Evolutionary conservation across 1,140 invertebrate genomes (phyloP).

Genomic region (Sinonovacula constricta): DNA sequence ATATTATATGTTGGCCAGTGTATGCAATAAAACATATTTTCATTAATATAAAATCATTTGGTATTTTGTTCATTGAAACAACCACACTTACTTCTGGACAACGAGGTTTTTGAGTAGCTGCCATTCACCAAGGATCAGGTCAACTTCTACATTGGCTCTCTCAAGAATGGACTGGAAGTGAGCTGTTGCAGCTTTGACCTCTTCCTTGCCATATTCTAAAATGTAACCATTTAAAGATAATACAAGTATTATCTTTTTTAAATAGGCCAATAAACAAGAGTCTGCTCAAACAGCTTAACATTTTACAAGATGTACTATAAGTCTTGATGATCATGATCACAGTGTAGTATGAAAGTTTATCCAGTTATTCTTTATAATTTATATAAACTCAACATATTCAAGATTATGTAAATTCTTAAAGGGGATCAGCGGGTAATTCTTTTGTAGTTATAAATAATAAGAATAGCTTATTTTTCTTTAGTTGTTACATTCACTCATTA

Average conservation of each 20-base stretch:
- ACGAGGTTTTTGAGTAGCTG: slow-evolving; percentile 23
- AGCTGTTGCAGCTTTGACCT: slow-evolving; percentile 4
- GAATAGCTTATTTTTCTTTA: too few species aligned
- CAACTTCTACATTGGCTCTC: slow-evolving; percentile 9
- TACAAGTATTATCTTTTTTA: neutral
- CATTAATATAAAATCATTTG: neutral
- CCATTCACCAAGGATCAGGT: slow-evolving; percentile 27
- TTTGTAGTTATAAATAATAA: too few species aligned
- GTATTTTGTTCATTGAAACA: neutral
- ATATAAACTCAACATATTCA: too few species aligned
- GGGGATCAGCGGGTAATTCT: too few species aligned
- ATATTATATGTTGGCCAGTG: neutral
- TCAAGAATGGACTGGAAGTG: slow-evolving; percentile 16
- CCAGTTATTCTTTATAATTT: too few species aligned
- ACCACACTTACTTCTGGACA: slow-evolving; percentile 23
- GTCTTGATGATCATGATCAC: too few species aligned
- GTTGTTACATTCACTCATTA: too few species aligned
- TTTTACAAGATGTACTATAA: neutral
- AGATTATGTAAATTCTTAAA: too few species aligned
- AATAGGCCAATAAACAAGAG: slow-evolving; percentile 2
- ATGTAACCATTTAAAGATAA: neutral
- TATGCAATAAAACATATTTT: neutral
- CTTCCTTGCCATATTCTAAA: slow-evolving; percentile 25
- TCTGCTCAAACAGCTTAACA: neutral
- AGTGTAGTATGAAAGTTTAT: too few species aligned